These are phyloP conservation scores for Lysandra bellargus DNA, from an alignment of 2,888 invertebrate genomes.

Conservation along the genomic window DNA sequence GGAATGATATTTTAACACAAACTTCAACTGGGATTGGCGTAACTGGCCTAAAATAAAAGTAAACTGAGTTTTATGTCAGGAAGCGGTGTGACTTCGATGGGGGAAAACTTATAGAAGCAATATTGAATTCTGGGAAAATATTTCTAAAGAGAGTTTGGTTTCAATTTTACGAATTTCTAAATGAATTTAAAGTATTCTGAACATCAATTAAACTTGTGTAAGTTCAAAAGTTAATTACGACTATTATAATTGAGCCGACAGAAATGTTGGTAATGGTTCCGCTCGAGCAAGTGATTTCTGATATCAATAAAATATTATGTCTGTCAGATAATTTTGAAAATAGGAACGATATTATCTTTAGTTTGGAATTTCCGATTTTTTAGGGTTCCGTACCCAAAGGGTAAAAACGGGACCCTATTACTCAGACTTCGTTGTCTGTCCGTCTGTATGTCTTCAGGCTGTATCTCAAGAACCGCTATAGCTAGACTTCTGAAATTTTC, in stretches of 20 bases:
- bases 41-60: too few relatives aligned
- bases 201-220: not conserved
- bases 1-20: too few relatives aligned
- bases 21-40: too few relatives aligned
- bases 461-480: too few relatives aligned
- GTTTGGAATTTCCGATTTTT: not conserved
- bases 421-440: too few relatives aligned
- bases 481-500: too few relatives aligned
- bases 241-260: not conserved
- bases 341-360: not conserved
- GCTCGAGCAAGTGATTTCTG: not conserved
- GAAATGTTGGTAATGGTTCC: not conserved
- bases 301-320: not conserved
- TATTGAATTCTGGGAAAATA: not conserved
- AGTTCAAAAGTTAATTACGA: not conserved
- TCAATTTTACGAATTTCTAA: not conserved
- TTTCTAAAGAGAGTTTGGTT: not conserved
- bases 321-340: not conserved
- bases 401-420: too few relatives aligned
- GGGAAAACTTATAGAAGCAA: not conserved
- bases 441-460: too few relatives aligned
- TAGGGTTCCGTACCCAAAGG: too few relatives aligned
- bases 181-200: not conserved
- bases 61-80: too few relatives aligned
- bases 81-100: too few relatives aligned